These are phyloP conservation scores for Drosophila sp. DNA, from an alignment of 1,140 invertebrate species.

Conservation along the genomic window DNA sequence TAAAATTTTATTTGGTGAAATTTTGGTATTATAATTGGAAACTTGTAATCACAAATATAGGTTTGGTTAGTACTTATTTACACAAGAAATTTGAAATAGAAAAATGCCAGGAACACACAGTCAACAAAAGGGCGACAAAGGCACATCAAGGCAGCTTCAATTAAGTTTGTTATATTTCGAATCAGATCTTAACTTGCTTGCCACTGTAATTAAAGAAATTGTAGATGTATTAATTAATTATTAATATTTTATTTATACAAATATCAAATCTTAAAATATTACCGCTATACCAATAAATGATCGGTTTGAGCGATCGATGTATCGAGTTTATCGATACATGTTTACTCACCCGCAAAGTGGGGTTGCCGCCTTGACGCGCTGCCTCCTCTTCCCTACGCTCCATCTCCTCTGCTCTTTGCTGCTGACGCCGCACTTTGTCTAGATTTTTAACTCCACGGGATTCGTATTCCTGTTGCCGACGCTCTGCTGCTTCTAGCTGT, in stretches of 20 bases:
- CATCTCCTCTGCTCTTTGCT: constrained; percentile 59
- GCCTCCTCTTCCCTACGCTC: constrained; percentile 69
- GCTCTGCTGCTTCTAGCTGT: constrained; percentile 78
- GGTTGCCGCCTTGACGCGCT: constrained; percentile 66
- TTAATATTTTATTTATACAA: background rate
- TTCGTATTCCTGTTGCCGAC: constrained; percentile 74
- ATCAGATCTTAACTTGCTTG: constrained; percentile 47
- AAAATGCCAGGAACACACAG: constrained; percentile 31
- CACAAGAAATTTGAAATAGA: constrained; percentile 26
- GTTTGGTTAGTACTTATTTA: constrained; percentile 28
- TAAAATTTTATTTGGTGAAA: constrained; percentile 13
- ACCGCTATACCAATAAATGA: background rate
- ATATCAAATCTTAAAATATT: background rate
- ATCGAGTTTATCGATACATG: constrained; percentile 2
- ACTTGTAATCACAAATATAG: constrained; percentile 36
- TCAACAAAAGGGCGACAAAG: background rate
- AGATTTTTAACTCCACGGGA: constrained; percentile 75
- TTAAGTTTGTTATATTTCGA: background rate
- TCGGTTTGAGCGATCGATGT: background rate
- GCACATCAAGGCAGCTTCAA: constrained; percentile 26
- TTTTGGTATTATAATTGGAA: constrained; percentile 26
- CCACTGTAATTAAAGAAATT: constrained; percentile 46
- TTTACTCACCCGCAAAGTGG: constrained; percentile 64
- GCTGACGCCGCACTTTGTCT: constrained; percentile 72
- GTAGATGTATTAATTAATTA: background rate